Base-by-base conservation (phyloP, 2,888 invertebrate genomes). In the Mythimna ferrago region DNA sequence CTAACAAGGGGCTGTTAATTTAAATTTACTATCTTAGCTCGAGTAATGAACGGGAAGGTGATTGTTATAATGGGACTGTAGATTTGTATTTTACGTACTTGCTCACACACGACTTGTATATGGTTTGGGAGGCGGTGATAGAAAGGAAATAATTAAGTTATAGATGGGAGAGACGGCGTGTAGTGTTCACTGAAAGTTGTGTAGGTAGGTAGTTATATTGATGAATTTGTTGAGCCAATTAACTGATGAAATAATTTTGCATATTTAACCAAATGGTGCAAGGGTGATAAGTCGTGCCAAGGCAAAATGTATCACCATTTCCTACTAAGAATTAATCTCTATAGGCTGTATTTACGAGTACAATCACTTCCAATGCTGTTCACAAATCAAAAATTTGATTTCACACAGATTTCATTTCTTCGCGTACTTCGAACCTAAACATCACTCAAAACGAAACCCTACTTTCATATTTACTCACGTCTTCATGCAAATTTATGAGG, bases 1-100 rank as follows among this genome's bases (percentile, higher is more conserved):
- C 93, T 95, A 95, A 95, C 95, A 94, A 95, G 95, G 94, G 94
- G 93, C 89, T 95, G 94, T 96, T 96, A 95, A 96, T 96, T 95
- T 95, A 95, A 96, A 96, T 96, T 96, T 95, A 96, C 94, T 95
- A 94, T 95, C 96, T 94, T 92, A 92, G 92, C 93, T 87, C 91
- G 92, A 91, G 93, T 95, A 96, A 96, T 96, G 95, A 96, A 96
- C 95, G 93, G 90, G 92, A 94, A 94, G 94, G 95, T 95, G 95
- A 95, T 96, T 94, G 95, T 92, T 93, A 93, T 95, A 95, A 95
- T 95, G 93, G 94, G 92, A 94, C 93, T 94, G 94, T 92, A 91
- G 91, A 91, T 92, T 92, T 90, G 81, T 84, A 84, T 79, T 86
- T 80, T 83, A 44, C 44, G 80, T 84, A 85, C 78, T 86, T 81